phyloP scores from a whole-genome alignment of 2,113 vertebrate genomes.

The Neogobius melanostomus region DNA sequence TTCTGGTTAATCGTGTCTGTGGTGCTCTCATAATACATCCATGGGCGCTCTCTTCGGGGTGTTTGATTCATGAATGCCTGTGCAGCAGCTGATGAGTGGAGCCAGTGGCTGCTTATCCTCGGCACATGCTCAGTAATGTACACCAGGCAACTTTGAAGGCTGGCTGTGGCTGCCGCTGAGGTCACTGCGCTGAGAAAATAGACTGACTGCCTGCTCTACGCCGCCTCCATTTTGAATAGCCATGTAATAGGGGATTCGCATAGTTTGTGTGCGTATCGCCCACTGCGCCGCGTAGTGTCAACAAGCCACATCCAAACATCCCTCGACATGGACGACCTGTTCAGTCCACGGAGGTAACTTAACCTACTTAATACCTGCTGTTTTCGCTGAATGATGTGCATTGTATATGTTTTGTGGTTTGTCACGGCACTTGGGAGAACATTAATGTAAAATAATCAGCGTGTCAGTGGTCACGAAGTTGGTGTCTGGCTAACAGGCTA shows the following conservation, averaged over 20 bases:
- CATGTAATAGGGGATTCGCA: conserved; percentile 82
- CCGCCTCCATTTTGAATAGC: conserved; percentile 99
- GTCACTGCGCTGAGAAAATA: conserved; percentile 82
- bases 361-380: conserved; percentile 47
- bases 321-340: conserved; percentile 93
- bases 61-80: conserved; percentile 52
- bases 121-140: conserved; percentile 95
- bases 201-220: conserved; percentile 84
- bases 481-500: conserved; percentile 70
- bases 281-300: conserved; percentile 78
- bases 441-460: conserved; percentile 38
- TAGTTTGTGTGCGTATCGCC: conserved; percentile 80
- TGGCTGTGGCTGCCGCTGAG: conserved; percentile 97
- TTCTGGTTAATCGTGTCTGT: conserved; percentile 24
- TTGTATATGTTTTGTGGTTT: background rate
- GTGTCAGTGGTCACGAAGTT: conserved; percentile 74
- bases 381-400: background rate
- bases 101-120: conserved; percentile 63
- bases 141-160: conserved; percentile 91
- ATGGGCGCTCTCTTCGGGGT: conserved; percentile 4
- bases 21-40: background rate
- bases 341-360: conserved; percentile 96
- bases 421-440: conserved; percentile 24
- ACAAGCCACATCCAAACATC: conserved; percentile 77
- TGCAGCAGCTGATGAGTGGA: conserved; percentile 31